Evolutionary conservation across 2,888 invertebrate genomes (phyloP).

Genomic region (Drosophila monieri): DNA sequence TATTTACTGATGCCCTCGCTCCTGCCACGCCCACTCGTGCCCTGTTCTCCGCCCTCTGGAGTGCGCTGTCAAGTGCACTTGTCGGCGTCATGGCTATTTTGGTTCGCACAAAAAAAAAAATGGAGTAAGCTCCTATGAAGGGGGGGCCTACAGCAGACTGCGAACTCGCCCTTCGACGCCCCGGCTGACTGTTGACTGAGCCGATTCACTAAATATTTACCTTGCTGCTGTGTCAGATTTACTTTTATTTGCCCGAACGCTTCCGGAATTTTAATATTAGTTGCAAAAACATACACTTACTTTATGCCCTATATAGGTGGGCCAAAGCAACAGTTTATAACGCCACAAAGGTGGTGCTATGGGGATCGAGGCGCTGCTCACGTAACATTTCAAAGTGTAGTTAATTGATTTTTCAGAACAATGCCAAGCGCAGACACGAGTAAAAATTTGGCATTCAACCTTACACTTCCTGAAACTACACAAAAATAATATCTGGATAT

Average conservation of each 20-base stretch:
- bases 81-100: conserved; percentile 78
- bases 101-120: conserved; percentile 49
- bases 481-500: background rate
- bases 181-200: conserved; percentile 54
- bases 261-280: conserved; percentile 73
- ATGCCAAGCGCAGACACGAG: conserved; percentile 53
- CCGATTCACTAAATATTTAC: conserved; percentile 72
- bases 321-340: conserved; percentile 43
- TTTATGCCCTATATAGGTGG: conserved; percentile 13
- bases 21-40: conserved; percentile 32
- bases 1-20: conserved; percentile 62
- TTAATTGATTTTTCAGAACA: conserved; percentile 78
- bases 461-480: background rate
- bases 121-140: conserved; percentile 2
- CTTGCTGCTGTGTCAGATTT: conserved; percentile 44
- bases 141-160: background rate
- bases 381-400: conserved; percentile 75
- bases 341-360: conserved; percentile 16
- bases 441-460: conserved; percentile 16
- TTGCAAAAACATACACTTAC: conserved; percentile 59
- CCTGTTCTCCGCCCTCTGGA: conserved; percentile 29
- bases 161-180: background rate
- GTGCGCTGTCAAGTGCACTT: conserved; percentile 76
- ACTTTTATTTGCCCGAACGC: conserved; percentile 62
- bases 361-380: conserved; percentile 33